Evolutionary conservation across 1,140 invertebrate genomes (phyloP).

Genomic region (Drosophila orena): DNA sequence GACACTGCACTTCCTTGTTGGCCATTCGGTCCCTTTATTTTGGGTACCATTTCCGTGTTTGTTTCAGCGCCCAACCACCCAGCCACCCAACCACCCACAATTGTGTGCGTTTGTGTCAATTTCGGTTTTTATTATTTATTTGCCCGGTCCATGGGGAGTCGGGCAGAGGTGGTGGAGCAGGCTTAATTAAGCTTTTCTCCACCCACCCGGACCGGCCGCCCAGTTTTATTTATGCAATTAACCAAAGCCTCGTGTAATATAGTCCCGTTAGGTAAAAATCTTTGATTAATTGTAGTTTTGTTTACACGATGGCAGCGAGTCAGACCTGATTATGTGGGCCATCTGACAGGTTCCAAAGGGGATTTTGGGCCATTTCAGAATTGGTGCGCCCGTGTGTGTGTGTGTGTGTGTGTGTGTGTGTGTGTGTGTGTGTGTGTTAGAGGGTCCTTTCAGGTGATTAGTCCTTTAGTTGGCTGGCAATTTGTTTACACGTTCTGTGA

Average conservation of each 20-base stretch:
- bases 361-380: constrained; percentile 3
- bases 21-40: constrained; percentile 9
- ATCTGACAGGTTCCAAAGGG: constrained; percentile 36
- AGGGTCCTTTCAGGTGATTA: constrained; percentile 59
- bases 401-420: constrained; percentile 4
- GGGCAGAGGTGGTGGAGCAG: constrained; percentile 27
- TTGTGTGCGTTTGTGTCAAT: constrained; percentile 70
- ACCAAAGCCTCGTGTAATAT: constrained; percentile 79
- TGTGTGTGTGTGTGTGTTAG: constrained; percentile 1
- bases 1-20: constrained; percentile 55
- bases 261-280: constrained; percentile 68
- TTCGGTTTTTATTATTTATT: constrained; percentile 82
- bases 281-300: constrained; percentile 83
- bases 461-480: constrained; percentile 42
- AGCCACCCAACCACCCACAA: neutral
- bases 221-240: constrained; percentile 81
- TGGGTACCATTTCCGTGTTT: constrained; percentile 15
- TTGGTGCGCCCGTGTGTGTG: no score
- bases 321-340: constrained; percentile 57
- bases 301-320: constrained; percentile 63
- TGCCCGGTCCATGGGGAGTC: constrained; percentile 66
- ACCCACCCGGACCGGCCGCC: constrained; percentile 10
- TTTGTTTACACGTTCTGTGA: constrained; percentile 53
- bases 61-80: constrained; percentile 34
- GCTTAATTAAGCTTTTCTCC: constrained; percentile 68